Percentiles rank a stretch among this genome's conserved stretches.
Evolutionary conservation across 2,113 vertebrate genomes (phyloP).

Genomic region (Anhinga rufa): DNA sequence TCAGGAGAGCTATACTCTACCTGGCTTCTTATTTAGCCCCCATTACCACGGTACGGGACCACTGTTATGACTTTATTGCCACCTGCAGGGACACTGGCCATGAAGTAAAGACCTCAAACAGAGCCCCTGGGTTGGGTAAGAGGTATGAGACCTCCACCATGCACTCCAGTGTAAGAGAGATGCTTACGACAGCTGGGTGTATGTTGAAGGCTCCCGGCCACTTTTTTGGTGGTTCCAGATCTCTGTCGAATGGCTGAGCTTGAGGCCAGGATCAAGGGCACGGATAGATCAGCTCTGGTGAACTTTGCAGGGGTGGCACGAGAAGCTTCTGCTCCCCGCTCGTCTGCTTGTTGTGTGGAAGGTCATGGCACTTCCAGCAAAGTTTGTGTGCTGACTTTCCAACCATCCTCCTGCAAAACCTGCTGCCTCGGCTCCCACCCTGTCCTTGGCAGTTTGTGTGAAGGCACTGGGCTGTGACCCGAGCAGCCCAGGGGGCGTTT

Average conservation of each 20-base stretch:
- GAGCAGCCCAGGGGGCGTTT: fast-evolving
- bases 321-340: not conserved
- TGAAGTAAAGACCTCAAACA: not conserved
- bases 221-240: not conserved
- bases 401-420: not conserved
- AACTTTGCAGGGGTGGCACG: not conserved
- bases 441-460: not conserved
- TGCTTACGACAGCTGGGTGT: not conserved
- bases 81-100: not conserved
- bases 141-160: not conserved
- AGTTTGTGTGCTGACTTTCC: not conserved
- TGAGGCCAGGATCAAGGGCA: not conserved
- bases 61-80: not conserved
- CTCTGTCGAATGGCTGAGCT: not conserved
- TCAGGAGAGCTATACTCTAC: not conserved
- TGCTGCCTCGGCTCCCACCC: not conserved
- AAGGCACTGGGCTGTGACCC: not conserved
- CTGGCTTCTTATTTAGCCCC: not conserved
- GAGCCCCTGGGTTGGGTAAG: not conserved
- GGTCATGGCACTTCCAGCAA: not conserved
- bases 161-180: not conserved
- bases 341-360: not conserved
- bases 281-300: not conserved
- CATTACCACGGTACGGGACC: not conserved
- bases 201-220: not conserved